phyloP scores from a whole-genome alignment of 1,140 invertebrate species.

The Octopus bimaculoides region DNA sequence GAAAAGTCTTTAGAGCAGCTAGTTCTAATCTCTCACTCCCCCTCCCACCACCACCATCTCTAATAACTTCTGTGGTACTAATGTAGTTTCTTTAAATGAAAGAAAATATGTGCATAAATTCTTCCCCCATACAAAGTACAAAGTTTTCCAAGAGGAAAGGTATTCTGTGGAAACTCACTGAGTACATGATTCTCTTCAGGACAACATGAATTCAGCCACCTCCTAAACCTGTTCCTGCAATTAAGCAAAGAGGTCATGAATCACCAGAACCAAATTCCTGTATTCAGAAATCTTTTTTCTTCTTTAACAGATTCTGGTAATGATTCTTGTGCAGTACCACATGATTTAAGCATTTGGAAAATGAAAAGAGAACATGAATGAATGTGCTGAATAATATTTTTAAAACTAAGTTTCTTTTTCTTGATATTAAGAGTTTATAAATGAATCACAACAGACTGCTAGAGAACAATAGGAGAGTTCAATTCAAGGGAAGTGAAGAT shows the following conservation, averaged over 20 bases:
- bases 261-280: conserved; percentile 35
- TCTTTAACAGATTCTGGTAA: no score
- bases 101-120: conserved; percentile 34
- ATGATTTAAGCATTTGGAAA: no score
- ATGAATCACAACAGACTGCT: no score
- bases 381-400: no score
- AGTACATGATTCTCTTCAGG: conserved; percentile 27
- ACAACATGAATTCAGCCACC: conserved; percentile 27
- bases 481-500: no score
- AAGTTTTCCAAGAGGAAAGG: neutral
- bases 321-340: no score
- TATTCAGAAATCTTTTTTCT: conserved; percentile 26
- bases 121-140: conserved; percentile 19
- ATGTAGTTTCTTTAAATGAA: conserved; percentile 17
- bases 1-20: neutral
- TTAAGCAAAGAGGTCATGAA: neutral
- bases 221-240: conserved; percentile 22
- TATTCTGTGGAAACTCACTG: neutral
- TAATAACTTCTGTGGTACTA: conserved; percentile 14
- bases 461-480: no score
- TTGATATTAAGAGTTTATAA: no score
- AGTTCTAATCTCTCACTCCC: conserved; percentile 25
- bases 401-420: no score
- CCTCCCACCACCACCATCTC: conserved; percentile 25
- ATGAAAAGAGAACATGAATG: no score